These are phyloP conservation scores for Dipodomys spectabilis DNA, from an alignment of 2,113 vertebrate species.

Conservation along the genomic window DNA sequence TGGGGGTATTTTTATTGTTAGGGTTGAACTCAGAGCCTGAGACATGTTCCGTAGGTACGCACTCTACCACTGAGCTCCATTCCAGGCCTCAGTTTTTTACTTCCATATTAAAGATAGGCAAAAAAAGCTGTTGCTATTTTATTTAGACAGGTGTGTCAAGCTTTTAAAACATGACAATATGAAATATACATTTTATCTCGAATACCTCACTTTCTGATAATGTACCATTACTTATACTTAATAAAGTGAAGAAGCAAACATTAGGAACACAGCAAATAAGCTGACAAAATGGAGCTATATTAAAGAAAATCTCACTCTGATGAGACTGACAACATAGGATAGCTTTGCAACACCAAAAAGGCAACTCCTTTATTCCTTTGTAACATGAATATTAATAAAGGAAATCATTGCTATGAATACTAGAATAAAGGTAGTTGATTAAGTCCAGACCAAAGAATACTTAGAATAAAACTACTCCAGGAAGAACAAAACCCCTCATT, in stretches of 20 bases:
- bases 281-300: background rate
- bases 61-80: background rate
- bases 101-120: background rate
- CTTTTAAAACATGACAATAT: background rate
- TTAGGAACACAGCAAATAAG: background rate
- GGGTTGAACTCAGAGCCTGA: background rate
- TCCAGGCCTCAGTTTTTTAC: background rate
- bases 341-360: background rate
- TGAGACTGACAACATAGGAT: background rate
- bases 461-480: background rate
- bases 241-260: conserved; percentile 19
- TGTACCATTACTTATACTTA: background rate
- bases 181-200: background rate
- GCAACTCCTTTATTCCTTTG: background rate
- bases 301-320: background rate
- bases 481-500: background rate
- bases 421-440: background rate
- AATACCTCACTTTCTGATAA: background rate
- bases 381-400: background rate
- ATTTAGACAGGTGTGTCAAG: background rate
- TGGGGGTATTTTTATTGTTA: background rate
- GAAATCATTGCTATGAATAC: background rate
- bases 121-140: background rate
- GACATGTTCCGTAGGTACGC: background rate
- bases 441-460: background rate